Conservation (phyloP, 2,113 vertebrate genomes). For the Thomomys bottae region DNA sequence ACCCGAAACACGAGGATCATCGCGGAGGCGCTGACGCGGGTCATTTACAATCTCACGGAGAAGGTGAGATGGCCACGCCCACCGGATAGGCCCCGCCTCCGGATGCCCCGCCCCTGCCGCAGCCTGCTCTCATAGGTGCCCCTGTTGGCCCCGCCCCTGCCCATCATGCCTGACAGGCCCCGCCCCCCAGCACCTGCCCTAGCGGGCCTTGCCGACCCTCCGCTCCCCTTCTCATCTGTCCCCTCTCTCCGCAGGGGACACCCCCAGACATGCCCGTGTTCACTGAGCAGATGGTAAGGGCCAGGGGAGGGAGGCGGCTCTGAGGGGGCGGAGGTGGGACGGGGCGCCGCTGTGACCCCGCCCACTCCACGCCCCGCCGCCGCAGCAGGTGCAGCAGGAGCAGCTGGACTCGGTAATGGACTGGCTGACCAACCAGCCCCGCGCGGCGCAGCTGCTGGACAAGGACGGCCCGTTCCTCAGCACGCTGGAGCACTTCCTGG, state of each 20-base stretch:
- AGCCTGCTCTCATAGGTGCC: no score
- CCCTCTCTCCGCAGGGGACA: neutral
- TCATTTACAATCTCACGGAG: constrained; percentile 97
- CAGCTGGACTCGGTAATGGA: constrained; percentile 95
- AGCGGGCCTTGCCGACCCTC: no score
- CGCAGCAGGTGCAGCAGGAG: constrained; percentile 95
- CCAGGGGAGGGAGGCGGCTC: rapidly evolving
- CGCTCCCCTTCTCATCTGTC: no score
- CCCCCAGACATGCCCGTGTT: constrained; percentile 95
- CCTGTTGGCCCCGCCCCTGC: no score
- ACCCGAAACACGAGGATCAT: constrained; percentile 95
- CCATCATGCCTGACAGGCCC: no score
- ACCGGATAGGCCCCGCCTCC: rapidly evolving
- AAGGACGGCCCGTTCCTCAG: constrained; percentile 95
- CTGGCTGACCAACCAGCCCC: constrained; percentile 96
- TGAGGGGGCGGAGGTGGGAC: rapidly evolving
- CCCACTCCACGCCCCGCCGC: neutral
- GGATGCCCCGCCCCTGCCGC: no score
- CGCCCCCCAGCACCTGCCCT: no score
- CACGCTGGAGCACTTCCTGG: constrained; percentile 94
- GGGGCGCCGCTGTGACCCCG: neutral
- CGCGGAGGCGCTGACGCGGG: constrained; percentile 95
- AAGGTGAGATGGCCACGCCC: constrained; percentile 86
- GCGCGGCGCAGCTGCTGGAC: constrained; percentile 96
- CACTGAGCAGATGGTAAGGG: constrained; percentile 96